Percentiles rank a stretch among this genome's conserved stretches.
Conservation (phyloP, 2,888 invertebrate genomes). For the Tiphia femorata region DNA sequence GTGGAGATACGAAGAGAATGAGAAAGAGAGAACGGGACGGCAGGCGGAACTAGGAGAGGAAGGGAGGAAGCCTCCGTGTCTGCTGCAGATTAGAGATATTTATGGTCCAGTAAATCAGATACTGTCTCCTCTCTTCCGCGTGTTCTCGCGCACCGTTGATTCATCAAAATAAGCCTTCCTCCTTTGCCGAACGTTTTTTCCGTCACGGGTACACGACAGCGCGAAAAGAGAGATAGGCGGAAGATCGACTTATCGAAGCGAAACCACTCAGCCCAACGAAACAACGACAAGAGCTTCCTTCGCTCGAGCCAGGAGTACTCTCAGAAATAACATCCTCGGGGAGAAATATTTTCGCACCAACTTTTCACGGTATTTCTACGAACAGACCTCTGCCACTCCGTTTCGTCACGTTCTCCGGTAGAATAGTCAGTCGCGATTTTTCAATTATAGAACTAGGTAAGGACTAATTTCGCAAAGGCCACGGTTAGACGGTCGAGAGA, state of each 20-base stretch:
- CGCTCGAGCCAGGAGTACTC: no score
- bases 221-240: background rate
- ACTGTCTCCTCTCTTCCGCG: slow-evolving; percentile 44
- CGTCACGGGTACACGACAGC: slow-evolving; percentile 11
- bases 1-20: background rate
- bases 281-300: no score
- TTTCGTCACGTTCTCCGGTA: no score
- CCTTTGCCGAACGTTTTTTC: slow-evolving; percentile 6
- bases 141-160: slow-evolving; percentile 43
- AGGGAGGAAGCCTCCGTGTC: slow-evolving; percentile 35
- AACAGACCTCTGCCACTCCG: no score
- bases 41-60: slow-evolving; percentile 5
- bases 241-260: background rate
- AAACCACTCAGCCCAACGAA: no score
- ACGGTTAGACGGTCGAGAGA: no score
- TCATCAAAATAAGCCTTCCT: slow-evolving; percentile 46
- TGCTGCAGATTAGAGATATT: slow-evolving; percentile 62
- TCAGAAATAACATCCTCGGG: no score
- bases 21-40: slow-evolving; percentile 14
- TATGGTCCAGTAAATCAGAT: slow-evolving; percentile 62
- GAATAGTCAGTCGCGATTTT: no score
- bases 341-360: no score
- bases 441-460: no score
- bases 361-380: no score
- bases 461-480: no score